These are phyloP conservation scores for Chelon auratus DNA, from an alignment of 2,797 vertebrate genomes.

Conservation along the genomic window DNA sequence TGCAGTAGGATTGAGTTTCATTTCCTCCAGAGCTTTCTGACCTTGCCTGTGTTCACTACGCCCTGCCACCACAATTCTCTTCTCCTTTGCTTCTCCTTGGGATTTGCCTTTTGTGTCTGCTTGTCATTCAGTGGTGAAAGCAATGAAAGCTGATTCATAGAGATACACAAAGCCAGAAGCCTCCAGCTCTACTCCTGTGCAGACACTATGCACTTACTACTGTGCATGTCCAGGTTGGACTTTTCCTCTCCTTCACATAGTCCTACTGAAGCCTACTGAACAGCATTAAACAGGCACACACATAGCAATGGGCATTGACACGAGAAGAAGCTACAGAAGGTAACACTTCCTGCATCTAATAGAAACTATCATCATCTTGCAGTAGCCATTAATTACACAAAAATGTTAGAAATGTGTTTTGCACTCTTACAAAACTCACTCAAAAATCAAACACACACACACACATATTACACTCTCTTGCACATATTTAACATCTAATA, in stretches of 20 bases:
- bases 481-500: slow-evolving; percentile 13
- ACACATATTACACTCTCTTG: not conserved
- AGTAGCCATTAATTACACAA: slow-evolving; percentile 45
- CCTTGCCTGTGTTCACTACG: slow-evolving; percentile 81
- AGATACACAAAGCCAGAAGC: slow-evolving; percentile 86
- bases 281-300: slow-evolving; percentile 45
- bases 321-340: not conserved
- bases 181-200: slow-evolving; percentile 71
- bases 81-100: slow-evolving; percentile 72
- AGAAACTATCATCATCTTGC: slow-evolving; percentile 1
- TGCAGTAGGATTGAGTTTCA: slow-evolving; percentile 83
- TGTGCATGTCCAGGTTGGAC: slow-evolving; percentile 63
- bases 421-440: slow-evolving; percentile 27
- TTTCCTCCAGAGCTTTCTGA: slow-evolving; percentile 84
- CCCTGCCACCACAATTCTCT: slow-evolving; percentile 71
- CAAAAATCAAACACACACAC: not conserved
- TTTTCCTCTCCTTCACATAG: slow-evolving; percentile 60
- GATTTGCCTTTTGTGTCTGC: slow-evolving; percentile 89
- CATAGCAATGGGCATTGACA: slow-evolving; percentile 20
- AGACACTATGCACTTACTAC: slow-evolving; percentile 62
- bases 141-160: slow-evolving; percentile 83
- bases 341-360: slow-evolving; percentile 3
- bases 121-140: slow-evolving; percentile 87
- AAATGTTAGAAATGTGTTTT: slow-evolving; percentile 41
- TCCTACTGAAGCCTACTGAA: slow-evolving; percentile 36